Percentiles rank a stretch among this genome's conserved stretches.
These are phyloP conservation scores for Epizoanthus ramosus DNA, from an alignment of 92 coral and sea anemone species.

Conservation along the genomic window DNA sequence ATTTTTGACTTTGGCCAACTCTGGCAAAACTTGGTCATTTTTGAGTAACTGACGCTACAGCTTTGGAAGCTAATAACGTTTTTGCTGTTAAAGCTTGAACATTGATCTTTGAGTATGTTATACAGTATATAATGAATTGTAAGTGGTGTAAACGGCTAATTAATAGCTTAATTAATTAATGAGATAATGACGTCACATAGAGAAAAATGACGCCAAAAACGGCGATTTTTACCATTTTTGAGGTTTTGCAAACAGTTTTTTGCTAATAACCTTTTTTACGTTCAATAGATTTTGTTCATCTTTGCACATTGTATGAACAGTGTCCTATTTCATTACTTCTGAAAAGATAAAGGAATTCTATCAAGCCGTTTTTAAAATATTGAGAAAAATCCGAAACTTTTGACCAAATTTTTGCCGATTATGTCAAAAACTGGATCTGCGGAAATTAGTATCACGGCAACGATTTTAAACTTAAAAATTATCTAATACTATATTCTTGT, in stretches of 20 bases:
- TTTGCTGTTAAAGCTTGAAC: background rate
- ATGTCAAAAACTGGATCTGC: background rate
- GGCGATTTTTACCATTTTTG: background rate
- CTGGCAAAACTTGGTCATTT: background rate
- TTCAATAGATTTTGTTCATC: background rate
- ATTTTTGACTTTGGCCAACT: background rate
- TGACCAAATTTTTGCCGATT: background rate
- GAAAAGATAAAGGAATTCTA: background rate
- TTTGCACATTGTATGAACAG: background rate
- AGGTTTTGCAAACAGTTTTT: background rate
- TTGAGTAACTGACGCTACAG: background rate
- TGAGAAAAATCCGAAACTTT: background rate
- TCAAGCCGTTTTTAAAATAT: background rate
- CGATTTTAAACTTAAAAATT: background rate
- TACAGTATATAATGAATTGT: background rate
- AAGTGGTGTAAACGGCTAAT: background rate
- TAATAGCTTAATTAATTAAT: background rate
- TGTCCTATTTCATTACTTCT: background rate
- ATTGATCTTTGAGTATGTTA: background rate
- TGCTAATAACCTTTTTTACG: background rate
- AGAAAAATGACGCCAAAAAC: background rate
- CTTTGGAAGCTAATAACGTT: background rate
- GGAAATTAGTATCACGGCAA: background rate
- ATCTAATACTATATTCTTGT: background rate
- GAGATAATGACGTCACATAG: background rate